A percentile compares a stretch with the other conserved stretches of the same genome.
phyloP scores from a whole-genome alignment of 2,888 invertebrate species.

The Lapara coniferarum region DNA sequence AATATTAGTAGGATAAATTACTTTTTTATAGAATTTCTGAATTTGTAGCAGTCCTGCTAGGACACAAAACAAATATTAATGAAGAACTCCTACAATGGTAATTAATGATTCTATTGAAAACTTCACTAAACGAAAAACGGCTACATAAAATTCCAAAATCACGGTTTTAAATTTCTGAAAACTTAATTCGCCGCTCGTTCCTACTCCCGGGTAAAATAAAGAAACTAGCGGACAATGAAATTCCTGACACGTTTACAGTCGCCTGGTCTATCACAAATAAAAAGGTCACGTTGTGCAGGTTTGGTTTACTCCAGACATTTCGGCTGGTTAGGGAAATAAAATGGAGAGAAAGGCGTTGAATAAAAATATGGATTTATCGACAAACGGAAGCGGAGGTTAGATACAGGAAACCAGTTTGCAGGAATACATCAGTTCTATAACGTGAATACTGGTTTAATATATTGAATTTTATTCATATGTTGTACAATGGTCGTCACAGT shows the following conservation, averaged over 20 bases:
- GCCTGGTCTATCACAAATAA: background rate
- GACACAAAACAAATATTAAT: too few relatives aligned
- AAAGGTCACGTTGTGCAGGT: conserved; percentile 4
- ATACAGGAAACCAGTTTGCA: too few relatives aligned
- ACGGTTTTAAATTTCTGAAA: background rate
- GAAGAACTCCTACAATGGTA: too few relatives aligned
- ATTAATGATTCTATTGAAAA: too few relatives aligned
- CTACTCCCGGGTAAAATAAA: background rate
- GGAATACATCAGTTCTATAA: too few relatives aligned
- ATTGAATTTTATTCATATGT: too few relatives aligned
- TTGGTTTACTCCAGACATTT: background rate
- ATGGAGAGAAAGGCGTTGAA: background rate
- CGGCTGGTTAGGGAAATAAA: background rate
- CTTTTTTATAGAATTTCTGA: too few relatives aligned
- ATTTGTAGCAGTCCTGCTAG: too few relatives aligned
- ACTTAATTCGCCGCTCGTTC: background rate
- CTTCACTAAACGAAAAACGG: background rate
- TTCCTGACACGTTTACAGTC: conserved; percentile 5
- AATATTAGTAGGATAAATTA: too few relatives aligned
- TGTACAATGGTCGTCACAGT: too few relatives aligned
- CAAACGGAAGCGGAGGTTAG: too few relatives aligned
- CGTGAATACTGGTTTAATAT: too few relatives aligned
- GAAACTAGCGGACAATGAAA: background rate
- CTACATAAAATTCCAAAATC: background rate
- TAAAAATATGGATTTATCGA: background rate